Evolutionary conservation across 2,888 invertebrate species (phyloP), one percentile per base, ranked within the genome.

Genomic region (Mellilla xanthometata): DNA sequence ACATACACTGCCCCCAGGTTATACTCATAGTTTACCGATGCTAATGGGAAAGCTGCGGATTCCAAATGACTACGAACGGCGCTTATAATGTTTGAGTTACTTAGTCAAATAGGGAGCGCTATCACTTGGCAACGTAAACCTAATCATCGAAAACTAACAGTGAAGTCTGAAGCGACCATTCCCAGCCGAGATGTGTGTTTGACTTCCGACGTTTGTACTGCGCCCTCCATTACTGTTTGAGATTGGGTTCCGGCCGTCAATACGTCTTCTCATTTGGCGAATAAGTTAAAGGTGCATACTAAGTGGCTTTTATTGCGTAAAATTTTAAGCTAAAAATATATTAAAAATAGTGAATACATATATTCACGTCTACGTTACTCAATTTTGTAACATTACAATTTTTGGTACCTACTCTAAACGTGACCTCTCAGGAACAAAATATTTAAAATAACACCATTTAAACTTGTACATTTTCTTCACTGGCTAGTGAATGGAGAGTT

Each of bases 121-220:
- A 74, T 76, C 71, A 67, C 65, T 68, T 63, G 62, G 63, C 54
- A 72, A 66, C 63, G 74, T 62, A 78, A 76, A 81, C 75, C 64
- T 72, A 76, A 80, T 82, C 74, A 78, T 76, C 62, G 65, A 69
- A 73, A 72, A 70, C 72, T 72, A 81, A 81, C 73, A 76, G 65
- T 57, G 53, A 55, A 44, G 48, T 47, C 39, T 40, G 44, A 51
- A 55, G 55, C 52, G 64, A 61, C 65, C 69, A 65, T 62, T 67
- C 52, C 47, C 68, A 58, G 65, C 39, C 59, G 41, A 57, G 58
- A 56, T 53, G 61, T 58, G 49, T 68, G 62, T 70, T 72, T 67
- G 60, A 65, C 59, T 76, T 71, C 52, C 52, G 55, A 48, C 54
- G 52, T 59, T 65, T 60, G 57, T 57, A 56, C 54, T 52, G 39